A percentile compares a stretch with the other conserved stretches of the same genome.
Evolutionary conservation across 2,113 vertebrate species (phyloP).

Genomic region (Onychostoma macrolepis): DNA sequence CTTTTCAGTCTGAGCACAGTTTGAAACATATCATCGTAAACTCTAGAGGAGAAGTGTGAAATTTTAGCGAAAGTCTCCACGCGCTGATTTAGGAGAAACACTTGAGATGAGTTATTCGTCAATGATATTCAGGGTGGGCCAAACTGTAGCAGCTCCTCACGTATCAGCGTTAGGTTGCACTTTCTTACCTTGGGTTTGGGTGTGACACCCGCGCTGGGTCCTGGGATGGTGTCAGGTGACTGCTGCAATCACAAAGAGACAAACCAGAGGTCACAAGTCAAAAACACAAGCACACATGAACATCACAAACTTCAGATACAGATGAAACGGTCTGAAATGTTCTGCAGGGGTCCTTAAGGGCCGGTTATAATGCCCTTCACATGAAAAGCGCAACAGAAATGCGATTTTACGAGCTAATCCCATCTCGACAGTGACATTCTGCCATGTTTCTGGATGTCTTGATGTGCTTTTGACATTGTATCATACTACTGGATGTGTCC

Average conservation of each 20-base stretch:
- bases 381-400: not conserved
- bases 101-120: not conserved
- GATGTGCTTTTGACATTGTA: not conserved
- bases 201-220: constrained; percentile 71
- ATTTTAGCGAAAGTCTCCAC: not conserved
- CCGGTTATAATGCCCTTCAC: not conserved
- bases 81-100: not conserved
- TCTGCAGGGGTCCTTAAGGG: not conserved
- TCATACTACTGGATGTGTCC: not conserved
- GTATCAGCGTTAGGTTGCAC: not conserved
- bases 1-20: not conserved
- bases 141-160: not conserved
- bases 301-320: constrained; percentile 19
- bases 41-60: not conserved
- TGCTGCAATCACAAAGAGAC: constrained; percentile 71
- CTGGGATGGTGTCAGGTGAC: constrained; percentile 79
- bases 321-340: not conserved
- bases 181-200: constrained; percentile 72
- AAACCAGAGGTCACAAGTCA: not conserved
- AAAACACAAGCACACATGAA: constrained; percentile 61
- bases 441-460: not conserved
- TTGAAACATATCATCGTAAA: not conserved
- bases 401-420: not conserved
- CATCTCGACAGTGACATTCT: not conserved
- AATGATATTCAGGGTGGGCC: not conserved